Percentiles rank a stretch among this genome's conserved stretches.
Conservation (phyloP, 2,113 vertebrate genomes). For the Blennius ocellaris region DNA sequence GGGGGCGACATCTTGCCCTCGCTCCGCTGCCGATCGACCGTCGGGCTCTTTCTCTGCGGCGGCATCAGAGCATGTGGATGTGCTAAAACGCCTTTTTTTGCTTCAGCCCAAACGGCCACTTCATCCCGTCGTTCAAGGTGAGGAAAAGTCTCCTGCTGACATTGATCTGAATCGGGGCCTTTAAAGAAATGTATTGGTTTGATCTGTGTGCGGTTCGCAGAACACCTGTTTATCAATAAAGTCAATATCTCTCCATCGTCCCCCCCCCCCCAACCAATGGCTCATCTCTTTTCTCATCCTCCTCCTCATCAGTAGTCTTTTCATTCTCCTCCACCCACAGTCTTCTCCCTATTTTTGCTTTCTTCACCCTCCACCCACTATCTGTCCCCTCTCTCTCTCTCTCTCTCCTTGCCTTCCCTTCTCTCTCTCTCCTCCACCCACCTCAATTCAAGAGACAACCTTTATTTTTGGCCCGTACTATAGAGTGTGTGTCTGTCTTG, state of each 20-base stretch:
- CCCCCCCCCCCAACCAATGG: background rate
- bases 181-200: constrained; percentile 42
- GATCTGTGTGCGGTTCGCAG: constrained; percentile 36
- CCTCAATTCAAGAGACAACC: constrained; percentile 45
- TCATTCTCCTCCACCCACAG: constrained; percentile 58
- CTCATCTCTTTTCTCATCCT: background rate
- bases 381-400: constrained; percentile 42
- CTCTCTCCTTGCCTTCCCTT: constrained; percentile 28
- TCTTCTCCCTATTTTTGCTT: constrained; percentile 30
- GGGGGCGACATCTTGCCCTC: constrained; percentile 7
- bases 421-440: constrained; percentile 39
- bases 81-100: constrained; percentile 27
- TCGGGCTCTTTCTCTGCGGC: constrained; percentile 8
- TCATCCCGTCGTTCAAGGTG: constrained; percentile 14
- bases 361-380: constrained; percentile 53
- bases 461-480: constrained; percentile 52
- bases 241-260: background rate
- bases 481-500: constrained; percentile 38
- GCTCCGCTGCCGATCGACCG: background rate
- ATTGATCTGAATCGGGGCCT: constrained; percentile 16
- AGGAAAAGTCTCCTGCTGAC: constrained; percentile 28
- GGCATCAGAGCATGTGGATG: constrained; percentile 29
- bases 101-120: constrained; percentile 50
- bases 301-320: background rate
- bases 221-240: constrained; percentile 53